Conservation (phyloP, 2,888 invertebrate species). For the Drosophila atroscutellata region DNA sequence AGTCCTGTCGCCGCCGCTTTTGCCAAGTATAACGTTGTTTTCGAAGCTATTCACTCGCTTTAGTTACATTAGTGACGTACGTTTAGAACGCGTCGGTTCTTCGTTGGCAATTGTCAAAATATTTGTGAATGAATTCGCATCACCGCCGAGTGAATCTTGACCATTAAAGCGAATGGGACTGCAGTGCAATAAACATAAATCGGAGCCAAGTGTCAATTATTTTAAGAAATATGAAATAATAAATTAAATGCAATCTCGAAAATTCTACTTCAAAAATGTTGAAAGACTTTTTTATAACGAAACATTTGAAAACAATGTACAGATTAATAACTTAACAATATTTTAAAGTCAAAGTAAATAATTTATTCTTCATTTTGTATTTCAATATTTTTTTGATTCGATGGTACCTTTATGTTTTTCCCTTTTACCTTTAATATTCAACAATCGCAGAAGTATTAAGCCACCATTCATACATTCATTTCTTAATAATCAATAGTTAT, state of each 20-base stretch:
- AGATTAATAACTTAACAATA: background rate
- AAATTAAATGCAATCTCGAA: constrained; percentile 1
- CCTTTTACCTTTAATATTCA: background rate
- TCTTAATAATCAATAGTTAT: background rate
- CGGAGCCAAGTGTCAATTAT: constrained; percentile 26
- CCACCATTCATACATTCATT: background rate
- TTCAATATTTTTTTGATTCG: background rate
- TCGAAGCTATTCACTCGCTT: constrained; percentile 42
- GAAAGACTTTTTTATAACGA: background rate
- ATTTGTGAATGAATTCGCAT: constrained; percentile 55
- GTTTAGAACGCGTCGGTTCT: constrained; percentile 57
- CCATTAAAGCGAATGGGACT: constrained; percentile 8
- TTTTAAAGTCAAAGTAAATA: background rate
- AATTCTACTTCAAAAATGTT: background rate
- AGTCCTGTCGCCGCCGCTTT: constrained; percentile 48
- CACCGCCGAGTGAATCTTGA: constrained; percentile 16
- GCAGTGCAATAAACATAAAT: constrained; percentile 2
- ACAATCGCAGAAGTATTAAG: background rate
- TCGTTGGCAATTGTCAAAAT: constrained; percentile 40
- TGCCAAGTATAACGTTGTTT: constrained; percentile 38
- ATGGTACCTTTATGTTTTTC: background rate
- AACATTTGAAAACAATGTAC: background rate
- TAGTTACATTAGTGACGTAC: constrained; percentile 62
- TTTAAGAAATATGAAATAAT: background rate
- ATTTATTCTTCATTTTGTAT: background rate